Base-by-base conservation (phyloP, 2,113 vertebrate species). In the Hippocampus barbouri region DNA sequence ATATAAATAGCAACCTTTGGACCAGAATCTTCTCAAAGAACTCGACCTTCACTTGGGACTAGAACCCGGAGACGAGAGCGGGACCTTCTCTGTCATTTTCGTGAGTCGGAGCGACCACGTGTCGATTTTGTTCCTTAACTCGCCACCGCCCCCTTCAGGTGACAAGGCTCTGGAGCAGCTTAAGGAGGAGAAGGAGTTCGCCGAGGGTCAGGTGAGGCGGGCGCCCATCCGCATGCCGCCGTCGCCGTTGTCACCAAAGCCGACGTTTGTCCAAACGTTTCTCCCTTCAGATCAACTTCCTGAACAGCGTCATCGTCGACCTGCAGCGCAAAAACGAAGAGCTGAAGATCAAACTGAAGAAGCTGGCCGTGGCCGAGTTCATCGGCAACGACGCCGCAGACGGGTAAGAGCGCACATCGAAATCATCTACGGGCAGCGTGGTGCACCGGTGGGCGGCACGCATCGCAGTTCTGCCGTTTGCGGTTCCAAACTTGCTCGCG, bases 221-320 rank as follows among this genome's bases (percentile, higher is more conserved):
- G n/a, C 21, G 25, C 15, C 15, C 4, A 4, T 23, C 21, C 53
- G 21, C 3, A 5, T 38, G 20, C 67, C 21, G 34, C 18, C 11
- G 21, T n/a, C 8, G 53, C 3, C 18, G 8, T 53, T 3, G 16
- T 20, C 43, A 18, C 27, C 61, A 0, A 6, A 18, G 18, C 15
- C 2, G 8, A 3, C 27, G n/a, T 69, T 34, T 21, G 53, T 61
- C 14, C 30, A 7, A 11, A 38, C 38, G 53, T 51, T 60, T 73
- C 10, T 38, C 2, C 51, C 66, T 0, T 49, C 57, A 98, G 97
- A 96, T 98, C 69, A 97, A 97, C 84, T 98, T 98, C 93, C 93
- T 98, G 49, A 98, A 98, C 69, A 97, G 96, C 0, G 96, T 98
- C 71, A 98, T 98, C 3, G 94, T 98, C 74, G 97, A 98, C 86